Percentiles rank a stretch among this genome's conserved stretches.
phyloP scores from a whole-genome alignment of 2,888 invertebrate genomes.

The Hyposoter dolosus region DNA sequence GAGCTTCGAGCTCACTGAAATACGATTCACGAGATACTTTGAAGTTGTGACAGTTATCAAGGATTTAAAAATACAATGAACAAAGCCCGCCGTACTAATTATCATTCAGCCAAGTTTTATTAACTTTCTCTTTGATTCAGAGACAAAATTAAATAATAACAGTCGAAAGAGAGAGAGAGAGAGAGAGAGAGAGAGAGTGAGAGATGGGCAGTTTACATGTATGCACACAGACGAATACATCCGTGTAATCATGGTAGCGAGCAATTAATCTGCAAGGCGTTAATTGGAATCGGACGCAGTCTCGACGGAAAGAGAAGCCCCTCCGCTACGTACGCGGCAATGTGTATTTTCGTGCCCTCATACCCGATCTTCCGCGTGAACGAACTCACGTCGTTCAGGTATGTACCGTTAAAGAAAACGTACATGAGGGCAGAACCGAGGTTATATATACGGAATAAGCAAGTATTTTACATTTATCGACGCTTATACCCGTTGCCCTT shows the following conservation, averaged over 20 bases:
- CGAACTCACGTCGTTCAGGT: constrained; percentile 56
- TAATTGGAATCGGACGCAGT: constrained; percentile 68
- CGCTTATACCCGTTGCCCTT: background rate
- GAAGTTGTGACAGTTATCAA: no score
- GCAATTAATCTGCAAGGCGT: constrained; percentile 67
- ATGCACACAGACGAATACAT: background rate
- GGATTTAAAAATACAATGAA: background rate
- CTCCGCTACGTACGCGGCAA: constrained; percentile 44
- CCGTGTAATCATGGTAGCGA: constrained; percentile 37
- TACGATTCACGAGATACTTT: no score
- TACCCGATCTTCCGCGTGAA: constrained; percentile 51
- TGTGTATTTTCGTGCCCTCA: constrained; percentile 59
- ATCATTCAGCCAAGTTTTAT: background rate
- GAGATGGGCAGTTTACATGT: background rate
- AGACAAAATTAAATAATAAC: background rate
- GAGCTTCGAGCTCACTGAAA: no score
- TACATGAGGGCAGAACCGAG: background rate
- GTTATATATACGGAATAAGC: background rate
- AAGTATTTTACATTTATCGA: background rate
- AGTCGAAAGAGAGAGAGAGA: background rate
- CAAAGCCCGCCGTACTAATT: background rate
- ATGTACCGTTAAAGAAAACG: background rate
- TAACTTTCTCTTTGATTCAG: background rate
- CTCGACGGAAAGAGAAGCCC: constrained; percentile 50
- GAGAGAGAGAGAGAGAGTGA: no score